A percentile compares a stretch with the other conserved stretches of the same genome.
Evolutionary conservation across 1,140 invertebrate genomes (phyloP).

Genomic region (Oscheius sp.): DNA sequence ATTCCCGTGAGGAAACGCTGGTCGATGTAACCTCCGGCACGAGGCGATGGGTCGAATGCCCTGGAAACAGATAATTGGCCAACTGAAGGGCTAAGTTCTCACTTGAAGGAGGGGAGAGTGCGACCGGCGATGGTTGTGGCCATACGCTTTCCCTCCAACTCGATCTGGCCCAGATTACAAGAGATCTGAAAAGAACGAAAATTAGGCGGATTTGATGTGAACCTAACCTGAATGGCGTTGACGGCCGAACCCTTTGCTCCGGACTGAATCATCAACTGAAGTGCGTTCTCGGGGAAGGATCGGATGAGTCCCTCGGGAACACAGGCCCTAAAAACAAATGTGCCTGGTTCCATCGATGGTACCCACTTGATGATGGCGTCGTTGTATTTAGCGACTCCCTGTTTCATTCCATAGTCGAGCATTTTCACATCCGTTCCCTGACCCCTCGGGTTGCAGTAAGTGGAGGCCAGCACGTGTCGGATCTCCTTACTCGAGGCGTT

Average conservation of each 20-base stretch:
- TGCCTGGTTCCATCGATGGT: too few species aligned
- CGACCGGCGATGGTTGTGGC: slow-evolving; percentile 89
- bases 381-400: slow-evolving; percentile 75
- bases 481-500: slow-evolving; percentile 66
- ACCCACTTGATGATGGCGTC: slow-evolving; percentile 82
- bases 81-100: slow-evolving; percentile 56
- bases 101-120: slow-evolving; percentile 84
- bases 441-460: slow-evolving; percentile 66
- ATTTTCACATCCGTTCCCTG: slow-evolving; percentile 76
- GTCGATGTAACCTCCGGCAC: slow-evolving; percentile 92
- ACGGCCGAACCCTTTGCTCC: slow-evolving; percentile 92
- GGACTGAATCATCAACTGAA: slow-evolving; percentile 95
- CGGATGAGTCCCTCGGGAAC: slow-evolving; percentile 76
- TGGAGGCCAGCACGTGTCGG: slow-evolving; percentile 61
- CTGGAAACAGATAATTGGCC: not conserved
- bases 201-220: not conserved
- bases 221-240: slow-evolving; percentile 58
- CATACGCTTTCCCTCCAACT: slow-evolving; percentile 93
- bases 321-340: slow-evolving; percentile 67
- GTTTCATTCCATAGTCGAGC: slow-evolving; percentile 84
- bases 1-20: slow-evolving; percentile 95
- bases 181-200: slow-evolving; percentile 80
- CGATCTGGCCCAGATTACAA: slow-evolving; percentile 91
- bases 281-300: slow-evolving; percentile 87
- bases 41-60: slow-evolving; percentile 78